phyloP scores from a whole-genome alignment of 2,113 vertebrate species.

The Corydoras sp. region DNA sequence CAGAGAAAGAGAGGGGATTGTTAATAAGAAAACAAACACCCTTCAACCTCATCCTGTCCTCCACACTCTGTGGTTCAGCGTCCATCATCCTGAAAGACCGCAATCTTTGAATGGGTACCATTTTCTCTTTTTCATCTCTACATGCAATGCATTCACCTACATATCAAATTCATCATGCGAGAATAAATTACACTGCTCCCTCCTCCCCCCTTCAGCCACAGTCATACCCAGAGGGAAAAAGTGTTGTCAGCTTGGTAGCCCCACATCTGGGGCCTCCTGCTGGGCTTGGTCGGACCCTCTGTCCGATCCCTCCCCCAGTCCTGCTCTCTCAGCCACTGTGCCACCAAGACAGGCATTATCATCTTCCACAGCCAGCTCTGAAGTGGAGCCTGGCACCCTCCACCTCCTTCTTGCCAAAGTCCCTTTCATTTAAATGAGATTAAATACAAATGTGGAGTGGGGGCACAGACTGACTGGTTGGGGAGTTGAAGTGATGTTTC shows the following conservation, averaged over 20 bases:
- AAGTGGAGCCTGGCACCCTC: constrained; percentile 55
- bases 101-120: background rate
- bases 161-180: constrained; percentile 39
- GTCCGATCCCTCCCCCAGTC: constrained; percentile 39
- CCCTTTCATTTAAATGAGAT: constrained; percentile 64
- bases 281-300: constrained; percentile 55
- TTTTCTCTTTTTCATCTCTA: constrained; percentile 30
- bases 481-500: constrained; percentile 40
- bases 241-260: constrained; percentile 64
- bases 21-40: constrained; percentile 21
- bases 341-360: constrained; percentile 57
- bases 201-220: constrained; percentile 57
- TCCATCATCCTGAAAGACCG: constrained; percentile 4
- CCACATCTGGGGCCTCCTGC: constrained; percentile 72
- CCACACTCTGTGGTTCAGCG: constrained; percentile 13
- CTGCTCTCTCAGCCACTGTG: constrained; percentile 44
- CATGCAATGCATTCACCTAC: constrained; percentile 33
- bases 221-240: constrained; percentile 60
- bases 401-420: constrained; percentile 58
- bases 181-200: constrained; percentile 37
- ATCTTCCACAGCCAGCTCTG: constrained; percentile 51
- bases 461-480: constrained; percentile 42
- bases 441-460: constrained; percentile 51
- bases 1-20: background rate
- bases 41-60: constrained; percentile 21